Conservation (phyloP, 2,113 vertebrate genomes). For the Eulemur macaco region DNA sequence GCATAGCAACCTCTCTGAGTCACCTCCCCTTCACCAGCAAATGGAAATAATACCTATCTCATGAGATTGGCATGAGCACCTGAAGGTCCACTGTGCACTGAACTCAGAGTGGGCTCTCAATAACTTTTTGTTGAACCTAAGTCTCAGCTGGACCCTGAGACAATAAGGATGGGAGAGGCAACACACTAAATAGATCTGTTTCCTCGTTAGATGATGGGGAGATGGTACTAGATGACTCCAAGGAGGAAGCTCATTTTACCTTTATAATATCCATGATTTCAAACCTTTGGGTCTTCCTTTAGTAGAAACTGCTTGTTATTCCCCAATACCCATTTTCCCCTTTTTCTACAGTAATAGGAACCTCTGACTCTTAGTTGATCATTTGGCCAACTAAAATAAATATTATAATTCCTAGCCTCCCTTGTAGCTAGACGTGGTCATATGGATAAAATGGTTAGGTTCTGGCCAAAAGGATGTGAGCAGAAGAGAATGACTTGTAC, state of each 20-base stretch:
- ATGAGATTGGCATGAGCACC: background rate
- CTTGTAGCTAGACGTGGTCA: background rate
- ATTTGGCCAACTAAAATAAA: background rate
- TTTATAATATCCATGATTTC: background rate
- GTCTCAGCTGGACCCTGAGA: background rate
- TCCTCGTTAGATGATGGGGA: background rate
- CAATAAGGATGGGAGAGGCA: background rate
- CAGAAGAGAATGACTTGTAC: background rate
- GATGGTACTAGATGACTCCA: background rate
- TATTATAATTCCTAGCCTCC: background rate
- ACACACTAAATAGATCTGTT: background rate
- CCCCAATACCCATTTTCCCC: background rate
- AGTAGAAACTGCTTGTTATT: background rate
- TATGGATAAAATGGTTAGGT: background rate
- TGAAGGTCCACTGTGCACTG: background rate
- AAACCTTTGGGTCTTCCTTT: background rate
- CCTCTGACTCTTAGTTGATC: background rate
- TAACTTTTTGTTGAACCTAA: background rate
- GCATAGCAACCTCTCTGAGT: background rate
- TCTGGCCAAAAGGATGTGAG: background rate
- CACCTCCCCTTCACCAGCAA: background rate
- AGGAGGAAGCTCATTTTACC: background rate
- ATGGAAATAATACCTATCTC: background rate
- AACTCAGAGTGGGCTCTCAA: background rate
- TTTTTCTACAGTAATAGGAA: background rate